These are phyloP conservation scores for Rhinogobio ventralis DNA, from an alignment of 2,797 vertebrate species.

Conservation along the genomic window DNA sequence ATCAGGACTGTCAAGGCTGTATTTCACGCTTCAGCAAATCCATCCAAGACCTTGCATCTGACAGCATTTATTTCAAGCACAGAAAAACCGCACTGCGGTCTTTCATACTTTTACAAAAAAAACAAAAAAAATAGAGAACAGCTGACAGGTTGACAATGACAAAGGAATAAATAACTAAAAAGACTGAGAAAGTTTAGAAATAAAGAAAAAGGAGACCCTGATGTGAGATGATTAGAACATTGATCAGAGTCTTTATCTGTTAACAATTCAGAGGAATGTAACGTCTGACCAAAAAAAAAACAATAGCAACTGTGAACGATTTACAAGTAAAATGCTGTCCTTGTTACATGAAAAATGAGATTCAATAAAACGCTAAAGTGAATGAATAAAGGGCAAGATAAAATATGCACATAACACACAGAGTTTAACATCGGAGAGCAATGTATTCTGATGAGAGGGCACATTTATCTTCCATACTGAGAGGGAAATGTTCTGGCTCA, in stretches of 20 bases:
- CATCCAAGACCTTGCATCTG: constrained; percentile 33
- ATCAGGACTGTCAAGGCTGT: constrained; percentile 10
- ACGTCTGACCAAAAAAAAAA: constrained; percentile 22
- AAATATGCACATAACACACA: constrained; percentile 35
- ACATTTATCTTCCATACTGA: constrained; percentile 12
- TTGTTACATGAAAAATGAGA: constrained; percentile 25
- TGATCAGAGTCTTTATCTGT: constrained; percentile 8
- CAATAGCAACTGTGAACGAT: not conserved
- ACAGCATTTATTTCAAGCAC: constrained; percentile 26
- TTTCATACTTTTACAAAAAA: constrained; percentile 24
- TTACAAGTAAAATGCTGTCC: constrained; percentile 29
- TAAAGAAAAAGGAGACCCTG: not conserved
- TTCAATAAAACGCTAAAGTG: constrained; percentile 40
- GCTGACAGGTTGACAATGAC: not conserved
- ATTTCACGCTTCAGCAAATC: constrained; percentile 49
- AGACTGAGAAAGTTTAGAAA: not conserved
- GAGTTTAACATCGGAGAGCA: constrained; percentile 19
- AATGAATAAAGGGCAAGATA: constrained; percentile 38
- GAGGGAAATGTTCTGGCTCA: constrained; percentile 29
- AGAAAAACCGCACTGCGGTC: constrained; percentile 18
- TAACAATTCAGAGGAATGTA: not conserved
- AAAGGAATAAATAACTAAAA: constrained; percentile 4
- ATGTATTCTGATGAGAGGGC: constrained; percentile 28
- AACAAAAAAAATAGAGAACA: not conserved
- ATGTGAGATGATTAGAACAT: not conserved